Evolutionary conservation across 2,888 invertebrate genomes (phyloP), one percentile per base, ranked within the genome.

Genomic region (Erebia palarica): DNA sequence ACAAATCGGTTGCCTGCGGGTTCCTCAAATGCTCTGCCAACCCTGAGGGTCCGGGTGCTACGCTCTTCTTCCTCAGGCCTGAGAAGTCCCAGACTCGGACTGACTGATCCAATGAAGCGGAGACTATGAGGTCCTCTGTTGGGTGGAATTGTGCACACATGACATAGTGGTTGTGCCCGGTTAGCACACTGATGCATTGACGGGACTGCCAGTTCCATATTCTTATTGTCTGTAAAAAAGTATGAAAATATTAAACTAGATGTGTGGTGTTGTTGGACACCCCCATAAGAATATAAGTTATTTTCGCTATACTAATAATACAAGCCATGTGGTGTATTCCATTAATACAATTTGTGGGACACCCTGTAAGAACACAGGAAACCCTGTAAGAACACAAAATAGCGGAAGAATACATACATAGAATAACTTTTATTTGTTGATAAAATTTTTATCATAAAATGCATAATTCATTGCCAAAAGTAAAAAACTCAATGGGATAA

Each of bases 151-250:
- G 97, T 0, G 99, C 99, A 85, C 99, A 99, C 99, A 99, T 99
- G 0, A 99, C 99, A 88, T 99, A 99, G 88, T 99, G 99, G 90
- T 99, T 99, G 93, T 99, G 99, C 0, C 99, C 99, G 0, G 98
- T 98, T 3, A 98, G 93, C 0, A 98, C 98, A 80, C 97, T 98
- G 82, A 99, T 98, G 83, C 98, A 99, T 73, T 97, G 98, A 21
- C 99, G 95, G 57, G 99, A 99, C 88, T 99, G 99, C 99, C 99
- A 99, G 87, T 99, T 99, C 99, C 99, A 99, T 82, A 99, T 98
- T 74, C 99, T 96, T 78, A 99, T 99, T 0, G 99, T 99, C 93
- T 95, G 94, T 21, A 79, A 83, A 70, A 8, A 71, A 67, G 69
- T 69, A 36, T 7, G 7, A 36, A 7, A 7, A 7, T 36, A 3